A percentile compares a stretch with the other conserved stretches of the same genome.
These are phyloP conservation scores for Physeter macrocephalus DNA, from an alignment of 2,113 vertebrate species.

Conservation along the genomic window DNA sequence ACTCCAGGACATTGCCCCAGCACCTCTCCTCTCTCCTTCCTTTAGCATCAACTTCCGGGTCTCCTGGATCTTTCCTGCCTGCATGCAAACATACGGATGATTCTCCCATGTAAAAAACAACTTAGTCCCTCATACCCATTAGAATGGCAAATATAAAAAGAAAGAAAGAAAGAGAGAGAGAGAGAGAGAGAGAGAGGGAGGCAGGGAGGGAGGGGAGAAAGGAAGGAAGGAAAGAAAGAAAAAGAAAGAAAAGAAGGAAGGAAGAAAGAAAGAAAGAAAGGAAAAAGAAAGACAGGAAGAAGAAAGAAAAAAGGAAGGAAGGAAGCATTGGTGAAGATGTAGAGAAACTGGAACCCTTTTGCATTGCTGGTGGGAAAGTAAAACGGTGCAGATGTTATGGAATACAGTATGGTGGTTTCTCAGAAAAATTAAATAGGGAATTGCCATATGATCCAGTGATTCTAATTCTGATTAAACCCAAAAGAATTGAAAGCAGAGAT, in stretches of 20 bases:
- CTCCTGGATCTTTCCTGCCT: neutral
- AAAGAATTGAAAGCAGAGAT: neutral
- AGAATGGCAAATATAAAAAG: neutral
- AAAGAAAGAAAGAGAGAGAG: neutral
- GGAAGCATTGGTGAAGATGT: neutral
- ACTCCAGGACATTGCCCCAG: neutral
- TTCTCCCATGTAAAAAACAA: neutral
- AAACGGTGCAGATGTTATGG: neutral
- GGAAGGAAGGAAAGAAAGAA: neutral
- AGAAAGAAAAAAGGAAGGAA: neutral
- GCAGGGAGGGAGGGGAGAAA: neutral
- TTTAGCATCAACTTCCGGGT: neutral
- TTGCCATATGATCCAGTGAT: neutral
- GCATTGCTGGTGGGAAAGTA: neutral
- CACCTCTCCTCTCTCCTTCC: neutral
- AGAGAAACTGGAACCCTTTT: neutral
- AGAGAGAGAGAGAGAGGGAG: no score
- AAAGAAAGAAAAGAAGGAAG: neutral
- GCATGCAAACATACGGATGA: neutral
- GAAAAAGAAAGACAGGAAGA: neutral
- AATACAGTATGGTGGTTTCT: neutral
- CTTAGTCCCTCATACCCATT: neutral
- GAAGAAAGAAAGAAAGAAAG: neutral
- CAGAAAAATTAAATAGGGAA: neutral
- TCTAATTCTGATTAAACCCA: neutral